These are phyloP conservation scores for Microcebus jonahi DNA, from an alignment of 2,113 vertebrate species.

Conservation along the genomic window DNA sequence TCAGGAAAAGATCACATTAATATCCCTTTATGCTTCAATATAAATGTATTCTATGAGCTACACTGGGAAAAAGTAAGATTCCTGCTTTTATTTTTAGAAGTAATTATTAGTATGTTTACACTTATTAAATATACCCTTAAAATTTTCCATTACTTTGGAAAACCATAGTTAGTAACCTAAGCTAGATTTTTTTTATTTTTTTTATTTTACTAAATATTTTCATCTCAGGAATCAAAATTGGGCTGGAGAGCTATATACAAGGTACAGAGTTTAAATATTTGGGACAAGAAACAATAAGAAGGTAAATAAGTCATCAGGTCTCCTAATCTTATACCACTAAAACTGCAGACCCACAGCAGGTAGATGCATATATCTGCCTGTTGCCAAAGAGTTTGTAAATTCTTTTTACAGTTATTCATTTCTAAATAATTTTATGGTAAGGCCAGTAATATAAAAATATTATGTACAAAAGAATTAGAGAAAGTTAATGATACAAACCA, in stretches of 20 bases:
- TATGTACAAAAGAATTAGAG: constrained; percentile 43
- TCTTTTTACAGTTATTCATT: constrained; percentile 35
- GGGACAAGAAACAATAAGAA: constrained; percentile 58
- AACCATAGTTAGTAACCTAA: constrained; percentile 52
- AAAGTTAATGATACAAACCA: constrained; percentile 53
- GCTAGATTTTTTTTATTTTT: not conserved
- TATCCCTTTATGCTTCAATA: not conserved
- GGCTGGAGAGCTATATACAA: not conserved
- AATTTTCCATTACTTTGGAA: constrained; percentile 39
- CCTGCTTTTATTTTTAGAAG: constrained; percentile 28
- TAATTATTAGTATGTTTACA: constrained; percentile 47
- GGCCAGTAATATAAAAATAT: constrained; percentile 45
- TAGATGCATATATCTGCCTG: not conserved
- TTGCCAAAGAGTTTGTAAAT: not conserved
- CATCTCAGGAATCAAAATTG: constrained; percentile 40
- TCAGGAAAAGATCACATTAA: constrained; percentile 32
- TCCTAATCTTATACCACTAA: not conserved
- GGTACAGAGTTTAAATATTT: constrained; percentile 45
- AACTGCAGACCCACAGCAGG: not conserved
- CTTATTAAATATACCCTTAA: constrained; percentile 38
- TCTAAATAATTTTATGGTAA: constrained; percentile 29
- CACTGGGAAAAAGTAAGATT: constrained; percentile 6
- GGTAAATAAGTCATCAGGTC: not conserved
- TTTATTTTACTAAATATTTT: constrained; percentile 46
- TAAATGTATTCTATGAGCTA: constrained; percentile 1